These are phyloP conservation scores for Podarcis siculus DNA, from an alignment of 2,797 vertebrate genomes.

Conservation along the genomic window DNA sequence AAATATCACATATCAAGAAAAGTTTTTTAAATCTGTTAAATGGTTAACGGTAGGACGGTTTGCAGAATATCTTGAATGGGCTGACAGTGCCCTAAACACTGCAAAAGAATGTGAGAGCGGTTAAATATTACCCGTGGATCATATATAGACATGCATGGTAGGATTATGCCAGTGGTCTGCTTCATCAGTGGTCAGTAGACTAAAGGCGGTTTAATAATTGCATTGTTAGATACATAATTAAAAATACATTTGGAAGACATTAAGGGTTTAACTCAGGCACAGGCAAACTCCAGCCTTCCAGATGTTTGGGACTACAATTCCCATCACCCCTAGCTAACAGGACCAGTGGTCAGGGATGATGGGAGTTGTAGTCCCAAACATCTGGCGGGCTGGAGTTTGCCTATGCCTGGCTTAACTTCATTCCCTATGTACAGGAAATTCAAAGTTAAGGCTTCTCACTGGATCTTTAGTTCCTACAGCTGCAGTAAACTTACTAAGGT, in stretches of 20 bases:
- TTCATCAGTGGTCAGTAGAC: not conserved
- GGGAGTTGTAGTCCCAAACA: no score
- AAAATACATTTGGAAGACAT: constrained; percentile 43
- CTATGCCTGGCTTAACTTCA: constrained; percentile 22
- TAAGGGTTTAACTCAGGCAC: constrained; percentile 48
- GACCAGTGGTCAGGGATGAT: no score
- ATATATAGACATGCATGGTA: not conserved
- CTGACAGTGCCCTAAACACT: not conserved
- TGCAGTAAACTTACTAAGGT: not conserved
- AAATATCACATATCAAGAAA: not conserved
- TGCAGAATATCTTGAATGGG: not conserved
- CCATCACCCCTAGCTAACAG: no score
- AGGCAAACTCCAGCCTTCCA: no score
- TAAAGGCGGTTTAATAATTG: not conserved
- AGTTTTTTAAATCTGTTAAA: not conserved
- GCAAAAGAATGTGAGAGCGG: not conserved
- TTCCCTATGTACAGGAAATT: constrained; percentile 19
- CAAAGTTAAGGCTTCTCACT: constrained; percentile 59
- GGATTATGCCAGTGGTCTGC: not conserved
- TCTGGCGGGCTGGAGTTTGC: no score
- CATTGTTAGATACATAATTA: not conserved
- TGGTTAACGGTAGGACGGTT: not conserved
- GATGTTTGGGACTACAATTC: no score
- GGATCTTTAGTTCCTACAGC: not conserved
- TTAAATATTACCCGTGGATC: not conserved